Evolutionary conservation across 2,888 invertebrate genomes (phyloP), one percentile per base, ranked within the genome.

Genomic region (Silvanus unidentatus): DNA sequence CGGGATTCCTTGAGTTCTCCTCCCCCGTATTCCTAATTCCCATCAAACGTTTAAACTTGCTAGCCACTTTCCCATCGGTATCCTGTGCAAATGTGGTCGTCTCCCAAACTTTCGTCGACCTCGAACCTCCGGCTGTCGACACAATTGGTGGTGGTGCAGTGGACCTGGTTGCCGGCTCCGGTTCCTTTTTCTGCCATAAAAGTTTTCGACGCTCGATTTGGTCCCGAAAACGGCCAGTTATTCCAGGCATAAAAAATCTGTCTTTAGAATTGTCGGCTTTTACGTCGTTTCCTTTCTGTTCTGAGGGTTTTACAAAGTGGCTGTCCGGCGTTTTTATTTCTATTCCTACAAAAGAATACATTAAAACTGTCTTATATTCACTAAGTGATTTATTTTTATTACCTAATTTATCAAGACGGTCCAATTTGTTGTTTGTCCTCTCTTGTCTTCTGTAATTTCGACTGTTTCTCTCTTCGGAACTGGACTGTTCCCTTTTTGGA

Each of bases 1-100:
- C 76, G 1, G 72, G 54, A 11, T 74, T 71, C 28, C 66, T 61
- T 71, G 39, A 42, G 11, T 35, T 29, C 65, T 6, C 71, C 1
- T 73, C 65, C 11, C 76, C 78, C 32, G 74, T 74, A 15, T 79
- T 79, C 69, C 86, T 89, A 52, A 97, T 94, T 39, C 97, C 97
- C 97, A 98, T 97, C 38, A 98, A 77, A 52, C 97, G 79, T 75
- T 94, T 90, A 73, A 98, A 98, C 75, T 97, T 98, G 45, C 88
- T 89, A 0, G 91, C 88, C 59, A 93, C 88, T 71, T 87, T 55
- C 47, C 94, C 95, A 71, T 95, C 95, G 14, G 84, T 79, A 72
- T 96, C 95, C 68, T 92, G 88, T 0, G 89, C 85, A 72, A 96
- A 94, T 16, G 87, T 84, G 0, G 93, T 86, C 51, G 84, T 84